Evolutionary conservation across 2,797 vertebrate genomes (phyloP).

Genomic region (Tachyglossus aculeatus): DNA sequence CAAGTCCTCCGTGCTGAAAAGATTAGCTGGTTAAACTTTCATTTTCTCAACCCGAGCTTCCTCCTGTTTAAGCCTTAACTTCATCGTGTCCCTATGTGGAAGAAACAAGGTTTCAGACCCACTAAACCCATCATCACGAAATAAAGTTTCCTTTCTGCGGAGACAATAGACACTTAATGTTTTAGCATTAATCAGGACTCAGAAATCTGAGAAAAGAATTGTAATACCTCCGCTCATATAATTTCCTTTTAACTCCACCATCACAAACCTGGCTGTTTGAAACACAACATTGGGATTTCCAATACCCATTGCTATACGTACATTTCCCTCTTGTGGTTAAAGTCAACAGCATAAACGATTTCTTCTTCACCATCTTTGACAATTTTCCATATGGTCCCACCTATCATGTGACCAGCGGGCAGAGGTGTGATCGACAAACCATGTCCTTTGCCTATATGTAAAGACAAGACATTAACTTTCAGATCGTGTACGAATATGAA

Average conservation of each 20-base stretch:
- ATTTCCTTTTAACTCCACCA: conserved; percentile 6
- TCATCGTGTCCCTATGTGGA: no score
- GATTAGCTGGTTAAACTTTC: no score
- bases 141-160: no score
- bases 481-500: neutral
- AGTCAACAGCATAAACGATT: conserved; percentile 96
- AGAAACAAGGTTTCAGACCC: no score
- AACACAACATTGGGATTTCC: neutral
- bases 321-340: conserved; percentile 99
- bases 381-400: conserved; percentile 99
- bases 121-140: no score
- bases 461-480: conserved; percentile 22
- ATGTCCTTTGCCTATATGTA: conserved; percentile 91
- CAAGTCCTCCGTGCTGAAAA: no score
- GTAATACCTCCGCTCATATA: neutral
- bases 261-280: neutral
- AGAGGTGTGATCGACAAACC: conserved; percentile 96
- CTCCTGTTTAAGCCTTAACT: no score
- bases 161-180: conserved; percentile 10
- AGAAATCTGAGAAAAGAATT: neutral
- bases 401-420: conserved; percentile 98
- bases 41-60: no score
- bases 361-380: conserved; percentile 99
- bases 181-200: conserved; percentile 16
- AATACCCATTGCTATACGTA: conserved; percentile 67